phyloP scores from a whole-genome alignment of 2,113 vertebrate species.

The Hippocampus abdominalis region DNA sequence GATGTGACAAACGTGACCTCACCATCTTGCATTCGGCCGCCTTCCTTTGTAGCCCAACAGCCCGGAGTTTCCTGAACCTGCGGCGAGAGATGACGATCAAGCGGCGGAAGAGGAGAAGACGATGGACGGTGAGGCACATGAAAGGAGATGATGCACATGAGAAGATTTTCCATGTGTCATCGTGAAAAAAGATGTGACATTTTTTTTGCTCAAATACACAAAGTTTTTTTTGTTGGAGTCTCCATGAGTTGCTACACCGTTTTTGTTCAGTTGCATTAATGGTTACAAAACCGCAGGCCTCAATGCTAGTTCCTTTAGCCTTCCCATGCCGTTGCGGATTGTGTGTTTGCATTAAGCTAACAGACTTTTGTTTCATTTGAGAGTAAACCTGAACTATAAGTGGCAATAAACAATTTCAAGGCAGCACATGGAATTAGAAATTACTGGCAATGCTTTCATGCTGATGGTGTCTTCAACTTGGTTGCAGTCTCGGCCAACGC shows the following conservation, averaged over 20 bases:
- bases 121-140: slow-evolving; percentile 23
- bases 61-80: background rate
- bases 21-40: background rate
- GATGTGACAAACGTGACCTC: background rate
- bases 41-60: background rate
- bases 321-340: background rate
- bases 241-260: too few relatives aligned
- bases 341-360: background rate
- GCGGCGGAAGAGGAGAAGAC: slow-evolving; percentile 17
- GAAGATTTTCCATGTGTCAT: too few relatives aligned
- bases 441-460: background rate
- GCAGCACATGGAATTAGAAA: background rate
- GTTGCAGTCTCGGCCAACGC: slow-evolving; percentile 15
- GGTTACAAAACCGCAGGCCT: background rate
- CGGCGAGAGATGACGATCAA: slow-evolving; percentile 1
- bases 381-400: background rate
- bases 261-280: background rate
- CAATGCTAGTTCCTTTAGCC: too few relatives aligned
- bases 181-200: too few relatives aligned
- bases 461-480: background rate
- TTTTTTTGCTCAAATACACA: too few relatives aligned
- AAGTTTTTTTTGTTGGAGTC: too few relatives aligned
- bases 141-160: too few relatives aligned
- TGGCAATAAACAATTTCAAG: background rate
- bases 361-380: background rate